phyloP scores from a whole-genome alignment of 1,140 invertebrate genomes.

The Tenebrio molitor region DNA sequence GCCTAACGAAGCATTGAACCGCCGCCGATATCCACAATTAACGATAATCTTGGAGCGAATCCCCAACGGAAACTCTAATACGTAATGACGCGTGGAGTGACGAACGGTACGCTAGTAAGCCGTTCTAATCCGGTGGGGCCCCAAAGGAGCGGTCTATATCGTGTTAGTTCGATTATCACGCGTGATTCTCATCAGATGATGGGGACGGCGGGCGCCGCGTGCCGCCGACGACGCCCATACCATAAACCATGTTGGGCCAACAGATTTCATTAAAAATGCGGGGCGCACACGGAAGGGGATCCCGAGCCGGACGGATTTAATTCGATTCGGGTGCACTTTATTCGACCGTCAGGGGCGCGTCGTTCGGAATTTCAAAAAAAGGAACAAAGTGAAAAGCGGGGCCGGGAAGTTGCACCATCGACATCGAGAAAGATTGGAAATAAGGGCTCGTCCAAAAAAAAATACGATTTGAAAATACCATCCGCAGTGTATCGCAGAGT shows the following conservation, averaged over 20 bases:
- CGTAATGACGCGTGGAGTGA: conserved; percentile 58
- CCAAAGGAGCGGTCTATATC: conserved; percentile 53
- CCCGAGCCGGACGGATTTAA: too few species aligned
- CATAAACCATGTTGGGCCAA: conserved; percentile 59
- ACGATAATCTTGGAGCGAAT: conserved; percentile 55
- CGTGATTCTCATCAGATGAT: conserved; percentile 57
- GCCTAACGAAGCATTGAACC: conserved; percentile 59
- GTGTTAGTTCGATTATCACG: conserved; percentile 64
- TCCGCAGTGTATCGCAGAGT: too few species aligned
- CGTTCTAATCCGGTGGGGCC: conserved; percentile 50
- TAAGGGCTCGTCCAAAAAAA: too few species aligned
- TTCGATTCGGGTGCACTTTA: too few species aligned
- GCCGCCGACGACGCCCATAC: conserved; percentile 54
- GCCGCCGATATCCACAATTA: conserved; percentile 60
- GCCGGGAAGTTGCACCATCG: too few species aligned
- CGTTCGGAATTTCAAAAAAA: too few species aligned
- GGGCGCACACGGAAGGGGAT: too few species aligned
- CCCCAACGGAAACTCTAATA: conserved; percentile 56
- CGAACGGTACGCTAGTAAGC: conserved; percentile 48
- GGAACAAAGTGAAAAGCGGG: too few species aligned
- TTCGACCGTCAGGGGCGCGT: too few species aligned
- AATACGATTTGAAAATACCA: too few species aligned
- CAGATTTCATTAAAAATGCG: conserved; percentile 38
- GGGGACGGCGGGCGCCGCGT: conserved; percentile 51
- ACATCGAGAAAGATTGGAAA: too few species aligned